These are phyloP conservation scores for Chaenocephalus aceratus DNA, from an alignment of 2,113 vertebrate species.

Conservation along the genomic window DNA sequence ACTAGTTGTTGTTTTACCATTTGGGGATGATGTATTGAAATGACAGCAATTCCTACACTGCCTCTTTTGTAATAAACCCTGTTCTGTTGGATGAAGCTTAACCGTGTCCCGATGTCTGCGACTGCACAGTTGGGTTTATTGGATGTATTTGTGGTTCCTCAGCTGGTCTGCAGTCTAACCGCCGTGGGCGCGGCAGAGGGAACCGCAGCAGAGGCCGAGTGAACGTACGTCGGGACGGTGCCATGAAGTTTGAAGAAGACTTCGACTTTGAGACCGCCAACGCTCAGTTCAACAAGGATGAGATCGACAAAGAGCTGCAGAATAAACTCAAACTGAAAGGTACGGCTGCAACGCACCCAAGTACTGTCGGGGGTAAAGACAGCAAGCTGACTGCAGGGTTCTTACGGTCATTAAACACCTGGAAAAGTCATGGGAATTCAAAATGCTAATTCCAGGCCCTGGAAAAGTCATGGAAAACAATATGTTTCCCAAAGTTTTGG, in stretches of 20 bases:
- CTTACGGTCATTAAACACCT: too few species aligned
- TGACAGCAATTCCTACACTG: not conserved
- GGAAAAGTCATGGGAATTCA: too few species aligned
- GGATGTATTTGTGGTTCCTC: not conserved
- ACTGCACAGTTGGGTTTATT: not conserved
- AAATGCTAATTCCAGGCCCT: too few species aligned
- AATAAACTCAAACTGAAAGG: conserved; percentile 99
- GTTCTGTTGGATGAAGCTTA: too few species aligned
- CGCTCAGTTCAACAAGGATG: conserved; percentile 98
- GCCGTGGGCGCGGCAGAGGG: conserved; percentile 90
- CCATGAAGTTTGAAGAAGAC: conserved; percentile 99
- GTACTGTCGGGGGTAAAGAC: not conserved
- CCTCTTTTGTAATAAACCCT: too few species aligned
- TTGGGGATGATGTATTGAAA: not conserved
- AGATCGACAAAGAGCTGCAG: conserved; percentile 98
- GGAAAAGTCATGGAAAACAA: too few species aligned
- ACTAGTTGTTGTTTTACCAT: too few species aligned
- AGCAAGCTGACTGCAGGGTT: not conserved
- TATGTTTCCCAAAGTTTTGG: too few species aligned
- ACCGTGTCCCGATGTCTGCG: not conserved
- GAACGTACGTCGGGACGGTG: conserved; percentile 90
- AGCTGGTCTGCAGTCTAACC: conserved; percentile 82
- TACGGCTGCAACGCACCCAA: conserved; percentile 47
- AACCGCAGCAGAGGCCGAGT: conserved; percentile 93
- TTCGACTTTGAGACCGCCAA: conserved; percentile 99